Conservation (phyloP, 2,797 vertebrate species). For the Hephaestus fuliginosus region DNA sequence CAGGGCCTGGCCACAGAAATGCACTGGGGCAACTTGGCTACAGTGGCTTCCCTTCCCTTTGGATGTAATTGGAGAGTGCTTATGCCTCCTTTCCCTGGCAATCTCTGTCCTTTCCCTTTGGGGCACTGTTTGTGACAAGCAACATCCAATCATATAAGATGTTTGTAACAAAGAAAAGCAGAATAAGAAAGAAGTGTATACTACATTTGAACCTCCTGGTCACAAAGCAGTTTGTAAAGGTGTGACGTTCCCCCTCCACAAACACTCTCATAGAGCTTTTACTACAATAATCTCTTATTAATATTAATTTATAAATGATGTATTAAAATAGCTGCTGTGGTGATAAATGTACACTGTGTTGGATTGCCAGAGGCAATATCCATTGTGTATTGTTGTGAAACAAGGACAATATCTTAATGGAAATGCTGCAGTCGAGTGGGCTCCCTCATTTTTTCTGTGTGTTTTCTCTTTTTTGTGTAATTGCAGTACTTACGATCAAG, state of each 20-base stretch:
- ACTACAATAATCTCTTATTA: slow-evolving; percentile 23
- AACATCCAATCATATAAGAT: slow-evolving; percentile 11
- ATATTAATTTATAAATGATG: slow-evolving; percentile 62
- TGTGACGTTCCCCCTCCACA: neutral
- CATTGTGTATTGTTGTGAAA: slow-evolving; percentile 59
- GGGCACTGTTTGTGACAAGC: slow-evolving; percentile 34
- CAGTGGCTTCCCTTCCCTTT: slow-evolving; percentile 33
- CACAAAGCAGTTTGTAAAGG: slow-evolving; percentile 2
- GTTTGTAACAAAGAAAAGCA: slow-evolving; percentile 5
- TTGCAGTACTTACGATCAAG: slow-evolving; percentile 8
- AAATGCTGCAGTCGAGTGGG: slow-evolving; percentile 45
- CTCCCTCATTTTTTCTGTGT: slow-evolving; percentile 31
- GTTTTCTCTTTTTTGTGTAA: slow-evolving; percentile 36
- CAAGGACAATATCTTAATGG: slow-evolving; percentile 63
- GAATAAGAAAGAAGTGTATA: neutral
- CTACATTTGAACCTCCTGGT: neutral
- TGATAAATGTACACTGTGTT: slow-evolving; percentile 48
- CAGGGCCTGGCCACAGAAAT: slow-evolving; percentile 31
- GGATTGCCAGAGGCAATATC: slow-evolving; percentile 45
- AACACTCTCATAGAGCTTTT: neutral
- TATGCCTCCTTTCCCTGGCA: slow-evolving; percentile 27
- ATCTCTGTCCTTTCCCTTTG: slow-evolving; percentile 17
- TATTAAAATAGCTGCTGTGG: slow-evolving; percentile 67
- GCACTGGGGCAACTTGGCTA: slow-evolving; percentile 36
- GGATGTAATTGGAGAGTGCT: slow-evolving; percentile 49